Conservation (phyloP, 1,140 invertebrate genomes). For the Delia radicum region DNA sequence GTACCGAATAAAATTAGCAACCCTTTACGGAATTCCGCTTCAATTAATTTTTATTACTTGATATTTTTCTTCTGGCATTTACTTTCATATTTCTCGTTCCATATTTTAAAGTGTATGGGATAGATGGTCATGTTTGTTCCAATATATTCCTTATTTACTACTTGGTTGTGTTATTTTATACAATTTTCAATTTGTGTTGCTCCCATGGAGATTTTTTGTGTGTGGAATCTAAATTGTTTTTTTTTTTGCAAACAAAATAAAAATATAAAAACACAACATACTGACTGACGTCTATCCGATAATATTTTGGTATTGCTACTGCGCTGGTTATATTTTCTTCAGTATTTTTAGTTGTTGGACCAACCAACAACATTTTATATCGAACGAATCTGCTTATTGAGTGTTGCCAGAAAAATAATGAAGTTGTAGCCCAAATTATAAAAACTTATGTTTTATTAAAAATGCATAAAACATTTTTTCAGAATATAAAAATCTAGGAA, state of each 20-base stretch:
- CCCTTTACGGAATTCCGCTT: constrained; percentile 15
- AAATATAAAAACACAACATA: not conserved
- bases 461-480: too few relatives aligned
- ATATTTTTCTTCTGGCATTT: not conserved
- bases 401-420: too few relatives aligned
- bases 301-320: too few relatives aligned
- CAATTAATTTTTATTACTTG: constrained; percentile 4
- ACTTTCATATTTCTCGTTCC: not conserved
- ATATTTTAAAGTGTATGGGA: not conserved
- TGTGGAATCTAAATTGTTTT: not conserved
- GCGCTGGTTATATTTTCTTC: too few relatives aligned
- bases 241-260: not conserved
- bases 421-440: too few relatives aligned
- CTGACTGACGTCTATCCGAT: not conserved
- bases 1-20: too few relatives aligned
- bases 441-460: too few relatives aligned
- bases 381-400: too few relatives aligned
- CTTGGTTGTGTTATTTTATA: not conserved
- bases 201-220: not conserved
- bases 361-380: too few relatives aligned
- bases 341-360: too few relatives aligned
- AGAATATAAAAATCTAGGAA: not conserved
- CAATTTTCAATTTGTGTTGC: not conserved
- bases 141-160: not conserved
- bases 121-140: not conserved